These are phyloP conservation scores for Zosterops hypoxanthus DNA, from an alignment of 2,113 vertebrate genomes.

Conservation along the genomic window DNA sequence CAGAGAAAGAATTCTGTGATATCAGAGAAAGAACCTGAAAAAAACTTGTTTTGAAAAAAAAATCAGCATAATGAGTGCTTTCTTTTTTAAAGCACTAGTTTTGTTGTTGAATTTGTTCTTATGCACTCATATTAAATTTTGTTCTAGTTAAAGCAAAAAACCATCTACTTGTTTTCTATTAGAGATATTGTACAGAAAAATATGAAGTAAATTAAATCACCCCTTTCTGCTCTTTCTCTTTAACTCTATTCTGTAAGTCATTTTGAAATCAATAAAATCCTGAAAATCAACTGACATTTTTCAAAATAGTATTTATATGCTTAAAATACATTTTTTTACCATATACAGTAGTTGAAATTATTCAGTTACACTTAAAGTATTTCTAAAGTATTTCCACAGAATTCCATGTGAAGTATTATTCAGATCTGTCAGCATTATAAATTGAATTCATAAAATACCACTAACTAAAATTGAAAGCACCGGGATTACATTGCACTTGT, in stretches of 20 bases:
- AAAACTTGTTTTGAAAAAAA: not conserved
- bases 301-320: not conserved
- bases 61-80: not conserved
- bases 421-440: not conserved
- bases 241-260: not conserved
- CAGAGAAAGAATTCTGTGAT: not conserved
- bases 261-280: constrained; percentile 12
- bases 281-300: not conserved
- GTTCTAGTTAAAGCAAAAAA: constrained; percentile 35
- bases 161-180: constrained; percentile 44
- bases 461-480: constrained; percentile 1
- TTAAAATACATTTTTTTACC: not conserved
- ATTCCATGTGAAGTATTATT: not conserved
- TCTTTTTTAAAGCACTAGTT: not conserved
- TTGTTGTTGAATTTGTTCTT: not conserved
- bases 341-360: not conserved
- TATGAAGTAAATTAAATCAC: constrained; percentile 27
- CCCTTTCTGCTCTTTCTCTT: constrained; percentile 10
- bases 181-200: constrained; percentile 29
- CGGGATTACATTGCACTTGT: constrained; percentile 53
- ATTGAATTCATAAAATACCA: not conserved
- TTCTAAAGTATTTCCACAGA: not conserved
- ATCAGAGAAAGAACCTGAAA: not conserved
- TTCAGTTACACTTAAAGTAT: not conserved
- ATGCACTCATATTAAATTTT: constrained; percentile 1